Evolutionary conservation across 2,888 invertebrate species (phyloP), one percentile per base, ranked within the genome.

Genomic region (Sussaba pulchella): DNA sequence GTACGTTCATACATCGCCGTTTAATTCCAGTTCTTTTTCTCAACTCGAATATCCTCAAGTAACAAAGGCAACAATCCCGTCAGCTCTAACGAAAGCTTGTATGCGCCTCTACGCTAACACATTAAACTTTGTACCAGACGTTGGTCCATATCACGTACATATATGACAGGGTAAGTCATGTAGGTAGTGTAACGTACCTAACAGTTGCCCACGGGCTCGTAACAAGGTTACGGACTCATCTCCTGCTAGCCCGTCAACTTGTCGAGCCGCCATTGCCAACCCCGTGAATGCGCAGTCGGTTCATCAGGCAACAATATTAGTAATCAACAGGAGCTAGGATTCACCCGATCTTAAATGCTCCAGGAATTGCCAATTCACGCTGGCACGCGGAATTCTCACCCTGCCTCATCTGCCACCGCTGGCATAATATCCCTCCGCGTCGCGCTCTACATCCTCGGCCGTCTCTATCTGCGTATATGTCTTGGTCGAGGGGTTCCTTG

Each of bases 241-340:
- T 91, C 87, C 87, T 88, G 88, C 90, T 88, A 88, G 88, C 82
- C 84, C 84, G 84, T 83, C 86, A 72, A 54, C 26, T 59, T 59
- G 57, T 52, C 63, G 41, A 52, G 63, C 17, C 52, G 50, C 24
- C 63, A 52, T 41, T 50, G 79, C 71, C 71, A 66, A 45, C 74
- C 87, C 87, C 87, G 88, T 87, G 87, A 87, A 87, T 59, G 86
- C 88, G 88, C n/a, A 57, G 57, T 88, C 89, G 88, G 90, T 91
- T 91, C 90, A 90, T 91, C 91, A 90, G 91, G 89, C 90, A 89
- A 91, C 91, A 91, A 91, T 91, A 91, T 91, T 91, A 90, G 91
- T 91, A 91, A 91, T 91, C 91, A 91, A 88, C 87, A 84, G 84
- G 84, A 87, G 36, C 72, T 57, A 26, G 88, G 86, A 91, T 90